These are phyloP conservation scores for Champsocephalus esox DNA, from an alignment of 2,797 vertebrate species.

Conservation along the genomic window DNA sequence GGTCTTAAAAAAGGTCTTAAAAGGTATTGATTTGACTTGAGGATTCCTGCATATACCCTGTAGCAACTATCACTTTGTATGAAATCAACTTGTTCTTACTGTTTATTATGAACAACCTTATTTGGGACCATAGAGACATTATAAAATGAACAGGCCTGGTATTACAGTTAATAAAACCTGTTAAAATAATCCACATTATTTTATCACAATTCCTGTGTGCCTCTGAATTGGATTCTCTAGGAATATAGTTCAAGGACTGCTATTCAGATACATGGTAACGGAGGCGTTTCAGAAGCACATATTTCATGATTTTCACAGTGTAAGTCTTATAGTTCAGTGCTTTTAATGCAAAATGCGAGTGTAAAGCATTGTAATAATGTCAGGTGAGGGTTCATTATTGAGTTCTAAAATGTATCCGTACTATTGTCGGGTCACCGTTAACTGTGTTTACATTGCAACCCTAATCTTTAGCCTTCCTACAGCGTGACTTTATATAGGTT, in stretches of 20 bases:
- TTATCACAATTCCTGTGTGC: not conserved
- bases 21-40: no score
- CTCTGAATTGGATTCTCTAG: not conserved
- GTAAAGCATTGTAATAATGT: not conserved
- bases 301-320: no score
- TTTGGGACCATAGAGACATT: no score
- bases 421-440: no score
- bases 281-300: not conserved
- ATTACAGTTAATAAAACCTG: no score
- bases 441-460: not conserved
- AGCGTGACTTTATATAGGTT: constrained; percentile 9
- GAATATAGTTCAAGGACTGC: not conserved
- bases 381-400: not conserved
- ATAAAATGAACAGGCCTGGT: no score
- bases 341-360: not conserved
- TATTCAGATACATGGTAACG: not conserved
- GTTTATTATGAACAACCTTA: no score
- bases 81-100: no score
- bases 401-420: not conserved
- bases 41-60: no score
- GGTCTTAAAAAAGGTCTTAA: no score
- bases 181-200: constrained; percentile 1
- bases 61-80: no score
- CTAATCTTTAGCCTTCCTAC: not conserved
- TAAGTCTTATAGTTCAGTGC: not conserved